These are phyloP conservation scores for Papilio polyxenes DNA, from an alignment of 1,140 invertebrate genomes.

Conservation along the genomic window DNA sequence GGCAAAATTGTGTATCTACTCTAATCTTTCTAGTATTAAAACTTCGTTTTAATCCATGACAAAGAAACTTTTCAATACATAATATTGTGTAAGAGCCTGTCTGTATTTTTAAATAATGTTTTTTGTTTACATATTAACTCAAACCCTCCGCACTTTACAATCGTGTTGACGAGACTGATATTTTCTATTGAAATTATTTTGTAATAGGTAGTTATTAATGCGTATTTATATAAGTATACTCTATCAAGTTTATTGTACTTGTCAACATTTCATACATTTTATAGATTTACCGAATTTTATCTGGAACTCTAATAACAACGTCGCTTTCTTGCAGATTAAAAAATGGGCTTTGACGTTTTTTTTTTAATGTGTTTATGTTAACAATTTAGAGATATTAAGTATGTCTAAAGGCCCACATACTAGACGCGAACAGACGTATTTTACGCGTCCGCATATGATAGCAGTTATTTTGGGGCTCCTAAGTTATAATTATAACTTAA, in stretches of 20 bases:
- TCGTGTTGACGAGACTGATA: conserved; percentile 41
- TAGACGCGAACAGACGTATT: not conserved
- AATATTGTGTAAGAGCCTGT: not conserved
- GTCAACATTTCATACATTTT: not conserved
- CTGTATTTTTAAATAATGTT: not conserved
- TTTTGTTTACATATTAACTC: not conserved
- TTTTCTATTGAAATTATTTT: conserved; percentile 31
- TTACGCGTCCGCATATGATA: not conserved
- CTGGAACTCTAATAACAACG: too few species aligned
- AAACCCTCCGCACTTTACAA: conserved; percentile 25
- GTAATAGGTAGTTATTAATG: not conserved
- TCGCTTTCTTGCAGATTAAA: not conserved
- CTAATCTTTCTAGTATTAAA: not conserved
- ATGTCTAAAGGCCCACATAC: not conserved
- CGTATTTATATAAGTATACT: conserved; percentile 8
- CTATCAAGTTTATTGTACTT: not conserved
- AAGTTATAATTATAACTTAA: too few species aligned
- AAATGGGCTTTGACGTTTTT: not conserved
- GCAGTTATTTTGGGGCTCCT: not conserved
- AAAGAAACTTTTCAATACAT: not conserved
- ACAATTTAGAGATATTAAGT: not conserved
- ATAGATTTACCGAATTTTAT: not conserved
- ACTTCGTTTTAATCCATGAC: not conserved
- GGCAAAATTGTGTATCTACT: not conserved
- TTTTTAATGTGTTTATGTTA: not conserved